Evolutionary conservation across 2,113 vertebrate species (phyloP), one percentile per base, ranked within the genome.

Genomic region (Rhipidura dahli): DNA sequence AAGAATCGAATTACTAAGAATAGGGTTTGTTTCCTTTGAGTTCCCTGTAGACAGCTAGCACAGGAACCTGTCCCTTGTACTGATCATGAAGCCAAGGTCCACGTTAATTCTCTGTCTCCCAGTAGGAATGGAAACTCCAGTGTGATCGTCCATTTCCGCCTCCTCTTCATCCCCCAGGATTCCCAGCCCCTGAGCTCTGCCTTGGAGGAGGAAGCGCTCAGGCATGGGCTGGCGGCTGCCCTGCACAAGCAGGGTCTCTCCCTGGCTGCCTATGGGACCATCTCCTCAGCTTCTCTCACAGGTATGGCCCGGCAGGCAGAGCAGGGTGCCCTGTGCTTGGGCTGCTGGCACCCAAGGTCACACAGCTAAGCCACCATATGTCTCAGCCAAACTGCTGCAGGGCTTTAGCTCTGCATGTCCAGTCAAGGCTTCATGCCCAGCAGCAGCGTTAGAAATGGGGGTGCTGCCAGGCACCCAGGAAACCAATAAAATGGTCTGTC

Each of bases 241-340:
- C 96, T 99, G 83, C 95, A 77, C 7, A 94, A 92, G 33, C 96
- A 90, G 4, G 96, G 98, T 1, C 82, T 99, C 24, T 72, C 96
- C 61, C 87, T 99, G 88, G 97, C 98, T 6, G 51, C 97, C 85
- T 99, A 98, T 0, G 99, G 99, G 80, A 98, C 98, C n/a, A 98
- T 99, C 53, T 92, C 87, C 40, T 93, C 98, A 10, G 98, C 98
- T 12, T 54, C 98, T 64, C 97, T 99, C 35, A 95, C 98, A 61
- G 99, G 99, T 99, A 96, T 9, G 90, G 16, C 56, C 0, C 1
- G 44, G 57, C 42, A 37, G 35, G 16, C 37, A 33, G 51, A n/a
- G 44, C 45, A 13, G 9, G 28, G 15, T 15, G 47, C 30, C 27
- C 17, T 23, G 39, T 37, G 59, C 79, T 54, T 39, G 47, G 37